Base-by-base conservation (phyloP, 2,888 invertebrate genomes). In the Protodeltote pygarga region DNA sequence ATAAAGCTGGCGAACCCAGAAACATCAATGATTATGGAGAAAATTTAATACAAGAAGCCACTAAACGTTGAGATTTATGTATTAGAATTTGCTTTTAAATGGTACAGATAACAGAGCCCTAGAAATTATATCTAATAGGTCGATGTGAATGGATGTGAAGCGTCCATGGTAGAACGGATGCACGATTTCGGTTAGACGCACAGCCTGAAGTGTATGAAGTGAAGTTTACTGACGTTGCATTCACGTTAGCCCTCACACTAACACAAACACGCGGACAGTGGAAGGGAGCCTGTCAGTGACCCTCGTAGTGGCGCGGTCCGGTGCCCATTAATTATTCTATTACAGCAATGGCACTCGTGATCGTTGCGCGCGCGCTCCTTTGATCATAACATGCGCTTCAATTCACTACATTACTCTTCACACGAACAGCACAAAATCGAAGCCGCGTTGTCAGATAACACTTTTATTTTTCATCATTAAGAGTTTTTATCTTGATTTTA, bases 301-400 rank as follows among this genome's bases (percentile, higher is more conserved):
- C 85, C 79, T 80, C 73, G 38, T 57, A 69, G 69, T 47, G 44
- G 44, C 50, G 57, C 75, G 74, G 75, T 70, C 73, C 77, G 65
- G 75, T 69, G 81, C 73, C 87, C 85, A 87, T 88, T 89, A 86
- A 89, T 89, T 89, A 89, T 87, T 87, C 85, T 84, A 89, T 89
- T 87, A 86, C 81, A 72, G 76, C 82, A 82, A 84, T 85, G 80
- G 81, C 77, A 81, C 77, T 83, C 76, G 76, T 78, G 79, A 83
- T 81, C 75, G 68, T 45, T 77, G 77, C 77, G 81, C 83, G 81
- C 76, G 78, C 81, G 78, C 69, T 65, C 73, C 81, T 86, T 86
- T 86, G 85, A 87, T 86, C 82, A 71, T 33, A 41, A 58, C 72
- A 71, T 71, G 74, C 78, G 64, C 74, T 71, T 79, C 73, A 69